These are phyloP conservation scores for Nilaparvata lugens DNA, from an alignment of 1,140 invertebrate genomes.

Conservation along the genomic window DNA sequence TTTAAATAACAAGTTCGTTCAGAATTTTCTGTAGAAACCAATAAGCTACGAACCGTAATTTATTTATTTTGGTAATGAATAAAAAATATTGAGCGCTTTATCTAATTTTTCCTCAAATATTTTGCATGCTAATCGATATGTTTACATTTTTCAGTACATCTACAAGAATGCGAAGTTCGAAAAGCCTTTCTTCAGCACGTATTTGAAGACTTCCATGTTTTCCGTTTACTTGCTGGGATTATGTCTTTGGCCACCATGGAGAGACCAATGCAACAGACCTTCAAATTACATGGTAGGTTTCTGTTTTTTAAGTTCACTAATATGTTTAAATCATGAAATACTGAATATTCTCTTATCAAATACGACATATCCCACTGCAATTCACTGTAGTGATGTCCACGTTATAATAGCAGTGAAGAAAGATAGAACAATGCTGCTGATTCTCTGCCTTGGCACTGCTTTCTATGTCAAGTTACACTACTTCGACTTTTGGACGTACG, in stretches of 20 bases:
- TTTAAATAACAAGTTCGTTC: no score
- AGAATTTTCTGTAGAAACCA: neutral
- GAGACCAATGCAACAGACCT: constrained; percentile 59
- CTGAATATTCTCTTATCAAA: no score
- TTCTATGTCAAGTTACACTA: no score
- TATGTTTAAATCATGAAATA: no score
- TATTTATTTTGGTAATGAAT: constrained; percentile 8
- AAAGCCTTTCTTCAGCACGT: constrained; percentile 85
- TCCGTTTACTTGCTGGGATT: constrained; percentile 73
- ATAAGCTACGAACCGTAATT: neutral
- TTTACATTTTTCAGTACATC: constrained; percentile 57
- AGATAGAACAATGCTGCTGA: no score
- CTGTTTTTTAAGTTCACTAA: neutral
- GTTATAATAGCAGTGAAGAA: no score
- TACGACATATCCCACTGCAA: no score
- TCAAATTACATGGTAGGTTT: constrained; percentile 49
- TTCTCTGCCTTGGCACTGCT: no score
- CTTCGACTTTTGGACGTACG: no score
- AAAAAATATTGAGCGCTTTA: no score
- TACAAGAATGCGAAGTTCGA: constrained; percentile 68
- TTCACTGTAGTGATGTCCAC: no score
- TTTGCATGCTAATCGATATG: constrained; percentile 8
- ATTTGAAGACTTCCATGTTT: constrained; percentile 82
- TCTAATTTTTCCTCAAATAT: neutral
- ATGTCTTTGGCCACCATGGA: constrained; percentile 72